Evolutionary conservation across 2,888 invertebrate genomes (phyloP).

Genomic region (Epicampocera succincta): DNA sequence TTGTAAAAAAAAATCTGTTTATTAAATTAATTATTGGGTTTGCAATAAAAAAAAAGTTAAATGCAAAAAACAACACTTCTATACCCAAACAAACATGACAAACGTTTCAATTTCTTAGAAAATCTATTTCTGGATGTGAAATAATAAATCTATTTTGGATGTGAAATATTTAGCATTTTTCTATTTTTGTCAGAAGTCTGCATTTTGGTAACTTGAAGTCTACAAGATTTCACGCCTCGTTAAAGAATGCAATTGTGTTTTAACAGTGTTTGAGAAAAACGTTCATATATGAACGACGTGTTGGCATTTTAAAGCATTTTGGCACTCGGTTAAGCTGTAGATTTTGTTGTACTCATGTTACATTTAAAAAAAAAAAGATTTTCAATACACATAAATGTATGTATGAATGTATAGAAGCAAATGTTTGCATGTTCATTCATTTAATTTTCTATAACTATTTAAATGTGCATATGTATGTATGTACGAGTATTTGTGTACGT

Average conservation of each 20-base stretch:
- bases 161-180: background rate
- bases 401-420: conserved; percentile 4
- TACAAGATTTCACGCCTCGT: conserved; percentile 58
- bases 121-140: too few species aligned
- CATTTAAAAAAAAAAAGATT: conserved; percentile 42
- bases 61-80: too few species aligned
- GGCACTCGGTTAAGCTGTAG: conserved; percentile 58
- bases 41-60: too few species aligned
- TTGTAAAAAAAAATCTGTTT: too few species aligned
- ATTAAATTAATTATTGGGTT: too few species aligned
- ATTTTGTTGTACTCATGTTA: conserved; percentile 39
- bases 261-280: conserved; percentile 21
- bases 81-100: too few species aligned
- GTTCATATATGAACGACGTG: conserved; percentile 60
- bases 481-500: background rate
- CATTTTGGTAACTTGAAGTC: conserved; percentile 3
- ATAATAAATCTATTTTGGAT: background rate
- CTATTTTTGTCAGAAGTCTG: conserved; percentile 1
- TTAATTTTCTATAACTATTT: background rate
- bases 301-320: conserved; percentile 66
- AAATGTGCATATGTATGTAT: too few species aligned
- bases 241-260: conserved; percentile 63
- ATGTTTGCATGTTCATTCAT: conserved; percentile 42
- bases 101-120: too few species aligned
- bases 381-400: background rate